Conservation (phyloP, 2,888 invertebrate genomes). For the Coelopa pilipes region DNA sequence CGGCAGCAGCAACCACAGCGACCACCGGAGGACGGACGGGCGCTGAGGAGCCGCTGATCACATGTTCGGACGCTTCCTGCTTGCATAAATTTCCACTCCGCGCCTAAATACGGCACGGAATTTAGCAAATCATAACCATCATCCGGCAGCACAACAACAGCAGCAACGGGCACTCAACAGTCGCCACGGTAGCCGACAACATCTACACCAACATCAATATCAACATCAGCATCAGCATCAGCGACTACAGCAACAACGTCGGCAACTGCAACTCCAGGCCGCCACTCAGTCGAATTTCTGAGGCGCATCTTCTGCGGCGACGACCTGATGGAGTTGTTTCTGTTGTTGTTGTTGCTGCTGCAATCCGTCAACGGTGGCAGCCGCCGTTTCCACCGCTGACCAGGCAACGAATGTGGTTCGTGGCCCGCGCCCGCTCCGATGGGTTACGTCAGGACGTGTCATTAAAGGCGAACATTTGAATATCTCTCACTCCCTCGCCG, state of each 20-base stretch:
- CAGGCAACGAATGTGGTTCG: constrained; percentile 9
- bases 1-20: background rate
- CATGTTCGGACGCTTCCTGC: constrained; percentile 49
- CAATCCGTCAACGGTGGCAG: no score
- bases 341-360: background rate
- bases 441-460: background rate
- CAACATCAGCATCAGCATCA: no score
- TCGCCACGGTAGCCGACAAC: background rate
- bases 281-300: constrained; percentile 1
- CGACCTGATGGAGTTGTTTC: background rate
- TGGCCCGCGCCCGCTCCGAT: background rate
- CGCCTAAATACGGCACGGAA: constrained; percentile 23
- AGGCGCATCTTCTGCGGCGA: constrained; percentile 14
- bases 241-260: background rate
- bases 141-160: background rate
- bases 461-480: background rate
- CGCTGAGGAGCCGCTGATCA: constrained; percentile 1
- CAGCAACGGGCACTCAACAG: background rate
- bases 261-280: background rate
- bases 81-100: constrained; percentile 49
- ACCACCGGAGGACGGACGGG: background rate
- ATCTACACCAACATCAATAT: background rate
- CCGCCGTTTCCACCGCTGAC: no score
- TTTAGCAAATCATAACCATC: constrained; percentile 20
- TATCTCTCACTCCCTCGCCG: no score